These are phyloP conservation scores for Rhorus exstirpatorius DNA, from an alignment of 2,888 invertebrate genomes.

Conservation along the genomic window DNA sequence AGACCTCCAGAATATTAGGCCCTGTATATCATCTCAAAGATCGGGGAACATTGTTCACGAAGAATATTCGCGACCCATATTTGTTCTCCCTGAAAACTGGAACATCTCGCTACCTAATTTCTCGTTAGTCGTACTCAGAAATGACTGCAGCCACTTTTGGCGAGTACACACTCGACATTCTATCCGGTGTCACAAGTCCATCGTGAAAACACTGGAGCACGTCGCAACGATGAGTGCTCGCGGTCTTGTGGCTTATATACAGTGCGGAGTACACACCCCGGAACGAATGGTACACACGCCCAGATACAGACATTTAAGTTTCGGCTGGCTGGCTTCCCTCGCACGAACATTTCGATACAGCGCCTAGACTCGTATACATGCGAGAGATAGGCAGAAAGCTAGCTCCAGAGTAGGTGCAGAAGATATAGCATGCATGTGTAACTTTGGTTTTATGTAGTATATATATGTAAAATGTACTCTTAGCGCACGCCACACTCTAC, in stretches of 20 bases:
- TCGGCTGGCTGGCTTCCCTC: constrained; percentile 70
- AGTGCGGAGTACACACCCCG: background rate
- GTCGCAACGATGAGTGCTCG: constrained; percentile 19
- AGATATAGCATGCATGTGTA: background rate
- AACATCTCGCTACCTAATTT: constrained; percentile 20
- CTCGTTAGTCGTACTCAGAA: constrained; percentile 18
- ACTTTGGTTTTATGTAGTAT: constrained; percentile 4
- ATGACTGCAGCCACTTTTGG: constrained; percentile 6
- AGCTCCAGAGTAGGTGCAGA: constrained; percentile 44
- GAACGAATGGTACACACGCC: constrained; percentile 3
- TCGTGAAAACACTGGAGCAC: constrained; percentile 28
- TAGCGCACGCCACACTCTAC: constrained; percentile 61
- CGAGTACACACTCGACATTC: constrained; percentile 4
- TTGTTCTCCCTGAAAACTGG: constrained; percentile 29
- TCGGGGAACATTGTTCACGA: background rate
- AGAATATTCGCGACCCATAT: background rate
- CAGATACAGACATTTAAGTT: constrained; percentile 25
- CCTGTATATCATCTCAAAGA: background rate
- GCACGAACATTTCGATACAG: constrained; percentile 12
- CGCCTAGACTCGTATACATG: constrained; percentile 58
- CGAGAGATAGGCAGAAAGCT: constrained; percentile 37
- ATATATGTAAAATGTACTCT: constrained; percentile 49
- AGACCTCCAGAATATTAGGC: too few relatives aligned
- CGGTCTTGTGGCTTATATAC: background rate
- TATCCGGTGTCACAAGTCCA: constrained; percentile 39